Conservation (phyloP, 2,888 invertebrate genomes). For the Diaperis boleti region DNA sequence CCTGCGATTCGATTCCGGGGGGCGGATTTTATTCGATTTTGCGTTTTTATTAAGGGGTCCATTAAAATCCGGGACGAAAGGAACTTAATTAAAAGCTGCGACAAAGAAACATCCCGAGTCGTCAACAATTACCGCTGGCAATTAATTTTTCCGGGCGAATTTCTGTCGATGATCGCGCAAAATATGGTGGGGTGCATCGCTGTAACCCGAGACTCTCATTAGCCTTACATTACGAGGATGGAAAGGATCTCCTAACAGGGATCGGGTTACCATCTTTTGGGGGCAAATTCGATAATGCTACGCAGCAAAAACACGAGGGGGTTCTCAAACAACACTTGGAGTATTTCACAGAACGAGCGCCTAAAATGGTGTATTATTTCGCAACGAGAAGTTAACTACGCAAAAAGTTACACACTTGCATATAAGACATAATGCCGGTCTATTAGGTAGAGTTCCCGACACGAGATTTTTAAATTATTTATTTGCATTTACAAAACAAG, state of each 20-base stretch:
- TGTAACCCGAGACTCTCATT: not conserved
- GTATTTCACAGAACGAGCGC: too few relatives aligned
- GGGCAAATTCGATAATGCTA: too few relatives aligned
- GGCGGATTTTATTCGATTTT: constrained; percentile 26
- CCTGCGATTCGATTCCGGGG: constrained; percentile 15
- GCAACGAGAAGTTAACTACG: too few relatives aligned
- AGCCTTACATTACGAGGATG: not conserved
- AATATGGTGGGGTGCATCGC: not conserved
- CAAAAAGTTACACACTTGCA: too few relatives aligned
- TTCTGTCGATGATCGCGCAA: not conserved
- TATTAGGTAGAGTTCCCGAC: too few relatives aligned
- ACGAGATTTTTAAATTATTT: too few relatives aligned
- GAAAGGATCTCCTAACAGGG: not conserved
- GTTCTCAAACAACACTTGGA: too few relatives aligned
- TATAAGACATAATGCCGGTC: too few relatives aligned
- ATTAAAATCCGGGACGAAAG: constrained; percentile 15
- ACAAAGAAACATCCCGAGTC: constrained; percentile 12
- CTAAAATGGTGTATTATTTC: too few relatives aligned
- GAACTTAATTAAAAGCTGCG: constrained; percentile 14
- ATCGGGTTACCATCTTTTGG: too few relatives aligned
- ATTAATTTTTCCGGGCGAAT: constrained; percentile 4
- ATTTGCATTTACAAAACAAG: too few relatives aligned
- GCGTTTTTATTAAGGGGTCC: constrained; percentile 20
- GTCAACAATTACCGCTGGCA: constrained; percentile 9
- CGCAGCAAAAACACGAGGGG: too few relatives aligned